Base-by-base conservation (phyloP, 1,140 invertebrate genomes). In the Diuraphis noxia region DNA sequence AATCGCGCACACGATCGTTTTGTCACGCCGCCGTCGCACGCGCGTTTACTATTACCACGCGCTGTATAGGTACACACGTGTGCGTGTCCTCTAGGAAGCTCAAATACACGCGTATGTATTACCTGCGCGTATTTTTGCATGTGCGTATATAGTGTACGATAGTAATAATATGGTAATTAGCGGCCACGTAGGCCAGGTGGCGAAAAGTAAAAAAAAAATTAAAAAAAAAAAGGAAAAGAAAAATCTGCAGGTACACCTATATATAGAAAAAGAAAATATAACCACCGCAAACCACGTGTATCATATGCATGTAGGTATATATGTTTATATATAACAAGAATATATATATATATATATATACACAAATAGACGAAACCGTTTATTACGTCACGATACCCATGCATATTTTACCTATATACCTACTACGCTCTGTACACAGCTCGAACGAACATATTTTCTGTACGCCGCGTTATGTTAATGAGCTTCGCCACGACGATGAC, bases 1-100 rank as follows among this genome's bases (percentile, higher is more conserved):
- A 89, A 89, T 89, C 87, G 87, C 87, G 43, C 56, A 89, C 87
- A 89, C 87, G 87, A 89, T 89, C 87, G 87, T 89, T 89, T 89
- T 89, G 87, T 89, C 87, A 89, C 87, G 87, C 87, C 63, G 82
- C 40, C 56, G 86, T 40, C 86, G 86, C 40, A 40, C 49, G 34
- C 86, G 87, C 49, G 46, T 49, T 49, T 49, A 46, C 46, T 46
- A 19, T 46, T 46, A 49, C n/a, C n/a, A n/a, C 46, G 46, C 46
- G 46, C 46, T 49, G 23, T 49, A 23, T 40, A 19, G n/a, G 56
- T n/a, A n/a, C 30, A n/a, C 30, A 30, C 9, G 25, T 56, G 49
- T 49, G 56, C 56, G 56, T 72, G 56, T 72, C n/a, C 56, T 8
- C 30, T 72, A 3, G 56, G 56, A 72, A 72, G 56, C 56, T 72